A percentile compares a stretch with the other conserved stretches of the same genome.
These are phyloP conservation scores for Alauda arvensis DNA, from an alignment of 2,797 vertebrate genomes.

Conservation along the genomic window DNA sequence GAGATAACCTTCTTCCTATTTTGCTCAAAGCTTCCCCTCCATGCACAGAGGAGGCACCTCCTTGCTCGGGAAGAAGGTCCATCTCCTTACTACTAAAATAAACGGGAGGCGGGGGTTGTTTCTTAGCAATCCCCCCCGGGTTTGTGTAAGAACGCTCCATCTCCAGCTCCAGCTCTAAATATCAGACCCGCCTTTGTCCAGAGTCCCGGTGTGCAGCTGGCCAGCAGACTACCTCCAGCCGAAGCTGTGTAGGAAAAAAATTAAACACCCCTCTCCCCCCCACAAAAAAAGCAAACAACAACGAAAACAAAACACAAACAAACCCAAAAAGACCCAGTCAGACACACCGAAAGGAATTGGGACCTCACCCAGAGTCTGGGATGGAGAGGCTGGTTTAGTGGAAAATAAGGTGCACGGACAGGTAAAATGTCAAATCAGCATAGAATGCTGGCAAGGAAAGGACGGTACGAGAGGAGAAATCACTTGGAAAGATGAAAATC, in stretches of 20 bases:
- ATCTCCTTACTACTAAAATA: not conserved
- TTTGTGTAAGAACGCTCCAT: not conserved
- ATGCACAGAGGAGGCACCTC: not conserved
- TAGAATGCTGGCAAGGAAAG: not conserved
- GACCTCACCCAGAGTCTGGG: not conserved
- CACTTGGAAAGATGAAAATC: slow-evolving; percentile 39
- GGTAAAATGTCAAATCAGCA: not conserved
- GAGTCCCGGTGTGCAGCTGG: not conserved
- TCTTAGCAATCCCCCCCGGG: fast-evolving
- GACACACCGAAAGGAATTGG: not conserved
- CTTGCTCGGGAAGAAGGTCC: not conserved
- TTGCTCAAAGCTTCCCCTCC: not conserved
- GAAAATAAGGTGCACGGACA: not conserved
- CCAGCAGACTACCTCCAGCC: not conserved
- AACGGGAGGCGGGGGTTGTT: not conserved
- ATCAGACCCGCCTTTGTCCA: fast-evolving
- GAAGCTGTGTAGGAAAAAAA: too few species aligned
- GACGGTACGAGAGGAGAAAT: not conserved
- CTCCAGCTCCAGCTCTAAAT: not conserved
- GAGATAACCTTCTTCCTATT: not conserved
- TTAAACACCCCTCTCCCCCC: too few species aligned
- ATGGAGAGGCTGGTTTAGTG: not conserved
- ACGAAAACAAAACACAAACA: not conserved
- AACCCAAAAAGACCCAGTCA: not conserved
- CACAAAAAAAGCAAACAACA: too few species aligned